Conservation (phyloP, 2,888 invertebrate genomes). For the Polydrusus cervinus region DNA sequence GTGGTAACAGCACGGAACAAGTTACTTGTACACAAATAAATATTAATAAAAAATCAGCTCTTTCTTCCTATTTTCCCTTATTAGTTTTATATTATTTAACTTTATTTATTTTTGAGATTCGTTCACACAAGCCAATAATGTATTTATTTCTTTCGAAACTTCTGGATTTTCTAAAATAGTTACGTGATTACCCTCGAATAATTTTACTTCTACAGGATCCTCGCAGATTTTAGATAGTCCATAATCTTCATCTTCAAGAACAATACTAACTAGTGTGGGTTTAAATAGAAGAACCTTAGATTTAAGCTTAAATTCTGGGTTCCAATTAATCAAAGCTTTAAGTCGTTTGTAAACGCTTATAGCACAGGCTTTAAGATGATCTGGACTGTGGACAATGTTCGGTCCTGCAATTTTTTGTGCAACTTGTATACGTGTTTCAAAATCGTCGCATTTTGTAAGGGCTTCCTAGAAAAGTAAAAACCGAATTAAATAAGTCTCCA, state of each 20-base stretch:
- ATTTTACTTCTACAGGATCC: constrained; percentile 74
- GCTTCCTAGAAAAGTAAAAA: constrained; percentile 62
- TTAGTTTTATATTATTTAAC: too few relatives aligned
- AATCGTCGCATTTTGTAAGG: constrained; percentile 73
- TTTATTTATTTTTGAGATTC: too few relatives aligned
- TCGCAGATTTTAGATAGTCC: constrained; percentile 72
- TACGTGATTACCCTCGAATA: constrained; percentile 81
- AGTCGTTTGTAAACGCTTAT: constrained; percentile 56
- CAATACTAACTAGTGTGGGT: constrained; percentile 54
- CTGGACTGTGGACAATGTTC: constrained; percentile 11
- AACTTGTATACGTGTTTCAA: constrained; percentile 67
- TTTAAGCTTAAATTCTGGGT: constrained; percentile 57
- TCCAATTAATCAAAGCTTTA: constrained; percentile 55
- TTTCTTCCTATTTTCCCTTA: too few relatives aligned
- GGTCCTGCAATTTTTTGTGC: constrained; percentile 28
- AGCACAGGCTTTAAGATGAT: constrained; percentile 40
- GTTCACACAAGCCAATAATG: too few relatives aligned
- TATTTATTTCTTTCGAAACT: constrained; percentile 13
- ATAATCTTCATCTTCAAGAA: constrained; percentile 76
- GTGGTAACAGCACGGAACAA: too few relatives aligned
- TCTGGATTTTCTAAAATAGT: constrained; percentile 78
- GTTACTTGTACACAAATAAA: too few relatives aligned
- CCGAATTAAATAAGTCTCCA: too few relatives aligned
- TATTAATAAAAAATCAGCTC: too few relatives aligned
- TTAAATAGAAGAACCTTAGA: constrained; percentile 58